Base-by-base conservation (phyloP, 2,797 vertebrate species). In the Toxotes lorentzi region DNA sequence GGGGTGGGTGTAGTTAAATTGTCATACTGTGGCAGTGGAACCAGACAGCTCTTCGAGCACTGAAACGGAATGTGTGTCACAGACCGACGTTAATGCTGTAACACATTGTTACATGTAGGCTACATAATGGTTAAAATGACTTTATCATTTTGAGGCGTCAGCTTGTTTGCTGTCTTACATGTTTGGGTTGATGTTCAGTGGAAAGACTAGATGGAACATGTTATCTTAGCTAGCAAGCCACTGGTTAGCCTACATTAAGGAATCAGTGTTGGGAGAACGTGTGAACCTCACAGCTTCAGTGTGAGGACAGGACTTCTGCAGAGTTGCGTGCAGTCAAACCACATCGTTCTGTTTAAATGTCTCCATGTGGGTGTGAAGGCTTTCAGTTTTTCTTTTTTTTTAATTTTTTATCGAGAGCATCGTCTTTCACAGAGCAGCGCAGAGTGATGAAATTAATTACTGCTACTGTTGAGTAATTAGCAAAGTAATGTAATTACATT, bases 321-420 rank as follows among this genome's bases (percentile, higher is more conserved):
- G 40, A 65, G 34, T 63, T 43, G 13, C 7, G 24, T 72, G 61
- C 54, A 41, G 24, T 40, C n/a, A 38, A 54, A 69, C 62, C 68
- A 57, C 69, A 59, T 0, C 9, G 24, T 64, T 76, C 74, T 9
- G 0, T 40, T 27, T 54, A 35, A 48, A 43, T 47, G 60, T 40
- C 54, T 32, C 30, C 32, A 45, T 23, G 24, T 72, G n/a, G 72
- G 43, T 71, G 56, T 56, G 8, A 11, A 34, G 30, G 21, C 41
- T 23, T 59, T 65, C 21, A 1, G 41, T 38, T 38, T 45, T 23
- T 17, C 16, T 24, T 50, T 30, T 32, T 13, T 23, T 50, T 50
- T 50, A n/a, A n/a, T 50, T 50, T 50, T 50, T 11, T 48, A 19
- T 34, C 8, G 14, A n/a, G 9, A 62, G 35, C 47, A 50, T 16